Base-by-base conservation (phyloP, 2,797 vertebrate genomes). In the Falco berigora region DNA sequence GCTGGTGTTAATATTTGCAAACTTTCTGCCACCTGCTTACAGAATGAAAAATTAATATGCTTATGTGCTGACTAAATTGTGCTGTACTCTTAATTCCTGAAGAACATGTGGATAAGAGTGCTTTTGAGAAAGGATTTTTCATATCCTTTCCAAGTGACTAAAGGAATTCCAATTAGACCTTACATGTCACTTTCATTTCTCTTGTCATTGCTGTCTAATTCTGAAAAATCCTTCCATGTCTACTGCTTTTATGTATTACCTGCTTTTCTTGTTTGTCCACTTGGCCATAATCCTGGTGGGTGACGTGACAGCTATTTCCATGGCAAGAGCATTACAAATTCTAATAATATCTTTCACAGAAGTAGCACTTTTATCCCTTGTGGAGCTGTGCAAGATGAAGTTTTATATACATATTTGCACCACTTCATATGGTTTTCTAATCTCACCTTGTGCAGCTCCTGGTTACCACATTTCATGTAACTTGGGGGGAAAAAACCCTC, bases 101-200 rank as follows among this genome's bases (percentile, higher is more conserved):
- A 90, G 82, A 95, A 97, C 95, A 74, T 86, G 68, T 95, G 96
- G 96, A 96, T 97, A 97, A 95, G 86, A 67, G 66, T 56, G 46
- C 82, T 93, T 94, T 92, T 62, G 86, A 88, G 82, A 92, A 77
- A 90, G 71, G 42, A 34, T 96, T 94, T 94, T 95, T 90, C 97
- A 96, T 96, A 96, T 84, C 79, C 73, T 88, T 96, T 91, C 53
- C 81, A 88, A 97, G 63, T 88, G 53, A 93, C 81, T 95, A 53
- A 87, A 92, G 80, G 92, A 93, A 96, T 96, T 97, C 90, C 92
- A 96, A 92, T 96, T 96, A 96, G 81, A 94, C 86, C 72, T 89
- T 88, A 66, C 68, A 83, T 91, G 91, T 94, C 55, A 81, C 66
- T 96, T 96, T 95, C 52, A 61, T 94, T 95, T 92, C 90, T 74